Percentiles rank a stretch among this genome's conserved stretches.
Conservation (phyloP, 2,113 vertebrate genomes). For the Bolborhynchus lineola region DNA sequence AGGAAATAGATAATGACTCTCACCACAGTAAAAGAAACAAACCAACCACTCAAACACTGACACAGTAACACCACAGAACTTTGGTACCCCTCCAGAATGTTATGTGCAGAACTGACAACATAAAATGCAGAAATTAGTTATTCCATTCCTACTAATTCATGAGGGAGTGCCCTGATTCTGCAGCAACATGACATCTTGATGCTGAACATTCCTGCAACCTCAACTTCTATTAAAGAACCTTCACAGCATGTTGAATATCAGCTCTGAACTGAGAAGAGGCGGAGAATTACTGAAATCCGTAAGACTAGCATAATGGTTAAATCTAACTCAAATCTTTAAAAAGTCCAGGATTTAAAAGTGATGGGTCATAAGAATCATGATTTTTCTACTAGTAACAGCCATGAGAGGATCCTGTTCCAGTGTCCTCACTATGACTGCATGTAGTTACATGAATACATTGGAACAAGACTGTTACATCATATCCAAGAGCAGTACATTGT, state of each 20-base stretch:
- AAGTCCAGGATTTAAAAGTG: background rate
- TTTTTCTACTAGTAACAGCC: background rate
- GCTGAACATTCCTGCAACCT: background rate
- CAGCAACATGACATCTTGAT: background rate
- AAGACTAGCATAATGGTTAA: background rate
- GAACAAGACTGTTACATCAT: background rate
- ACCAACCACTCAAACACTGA: background rate
- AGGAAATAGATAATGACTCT: background rate
- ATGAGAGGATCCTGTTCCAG: background rate
- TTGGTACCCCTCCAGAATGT: accelerated
- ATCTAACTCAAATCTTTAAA: background rate
- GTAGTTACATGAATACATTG: background rate
- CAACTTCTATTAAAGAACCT: background rate
- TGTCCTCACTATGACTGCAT: background rate
- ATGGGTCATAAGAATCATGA: background rate
- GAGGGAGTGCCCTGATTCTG: background rate
- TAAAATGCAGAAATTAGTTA: background rate
- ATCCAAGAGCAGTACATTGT: background rate
- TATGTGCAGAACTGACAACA: background rate
- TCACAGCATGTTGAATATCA: background rate
- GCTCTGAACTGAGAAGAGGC: background rate
- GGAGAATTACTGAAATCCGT: background rate
- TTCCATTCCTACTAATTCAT: background rate
- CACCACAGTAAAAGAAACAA: background rate
- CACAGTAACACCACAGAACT: background rate